Evolutionary conservation across 92 coral and sea anemone species (phyloP).

Genomic region (Montipora capitata): DNA sequence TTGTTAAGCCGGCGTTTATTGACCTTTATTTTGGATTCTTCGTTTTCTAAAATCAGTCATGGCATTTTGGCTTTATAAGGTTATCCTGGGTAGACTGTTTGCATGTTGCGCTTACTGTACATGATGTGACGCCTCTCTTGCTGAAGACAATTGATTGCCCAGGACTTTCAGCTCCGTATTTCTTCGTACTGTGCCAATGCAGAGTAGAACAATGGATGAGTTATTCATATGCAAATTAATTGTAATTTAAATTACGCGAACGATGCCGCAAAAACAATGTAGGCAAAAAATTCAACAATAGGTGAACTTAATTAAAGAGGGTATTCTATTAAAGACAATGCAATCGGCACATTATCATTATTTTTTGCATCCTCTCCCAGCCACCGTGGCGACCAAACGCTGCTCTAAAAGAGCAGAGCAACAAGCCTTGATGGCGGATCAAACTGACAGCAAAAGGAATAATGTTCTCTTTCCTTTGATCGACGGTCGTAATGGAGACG

Average conservation of each 20-base stretch:
- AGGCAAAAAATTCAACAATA: neutral
- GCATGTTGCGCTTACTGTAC: too few species aligned
- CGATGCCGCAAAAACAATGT: neutral
- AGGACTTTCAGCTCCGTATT: too few species aligned
- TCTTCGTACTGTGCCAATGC: too few species aligned
- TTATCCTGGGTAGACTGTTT: too few species aligned
- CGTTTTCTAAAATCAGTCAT: neutral
- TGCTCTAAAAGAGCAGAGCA: neutral
- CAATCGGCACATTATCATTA: too few species aligned
- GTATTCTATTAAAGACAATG: neutral
- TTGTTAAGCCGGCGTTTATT: too few species aligned
- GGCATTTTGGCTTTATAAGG: neutral
- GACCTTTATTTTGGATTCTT: neutral
- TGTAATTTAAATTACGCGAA: slow-evolving; percentile 16
- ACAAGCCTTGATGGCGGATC: slow-evolving; percentile 1
- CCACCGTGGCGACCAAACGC: slow-evolving; percentile 24
- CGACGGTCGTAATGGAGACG: slow-evolving; percentile 14
- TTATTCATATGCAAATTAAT: neutral
- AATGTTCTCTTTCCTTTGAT: slow-evolving; percentile 14
- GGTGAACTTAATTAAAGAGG: neutral
- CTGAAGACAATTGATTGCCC: too few species aligned
- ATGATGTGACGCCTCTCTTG: too few species aligned
- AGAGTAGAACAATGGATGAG: too few species aligned
- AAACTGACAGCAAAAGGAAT: neutral
- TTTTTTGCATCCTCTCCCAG: neutral